These are phyloP conservation scores for Patiria miniata DNA, from an alignment of 35 echinoderm and acorn worm genomes.

Conservation along the genomic window DNA sequence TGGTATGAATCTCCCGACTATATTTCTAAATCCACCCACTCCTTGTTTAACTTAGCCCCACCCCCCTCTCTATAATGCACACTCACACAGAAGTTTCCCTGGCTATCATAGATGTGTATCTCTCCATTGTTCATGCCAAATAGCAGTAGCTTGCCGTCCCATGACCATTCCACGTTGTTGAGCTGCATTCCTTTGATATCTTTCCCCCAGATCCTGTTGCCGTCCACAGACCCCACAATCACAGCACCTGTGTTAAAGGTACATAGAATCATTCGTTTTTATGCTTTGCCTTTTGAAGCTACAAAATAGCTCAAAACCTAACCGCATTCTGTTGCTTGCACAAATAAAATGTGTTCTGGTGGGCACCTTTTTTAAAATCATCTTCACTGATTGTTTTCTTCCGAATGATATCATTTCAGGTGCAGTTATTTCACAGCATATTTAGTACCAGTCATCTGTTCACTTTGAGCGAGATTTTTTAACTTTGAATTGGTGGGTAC, in stretches of 20 bases:
- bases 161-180: conserved; percentile 96
- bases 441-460: no score
- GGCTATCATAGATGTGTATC: conserved; percentile 89
- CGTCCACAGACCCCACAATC: conserved; percentile 98
- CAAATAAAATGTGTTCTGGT: no score
- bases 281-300: neutral
- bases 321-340: no score
- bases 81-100: conserved; percentile 97
- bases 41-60: no score
- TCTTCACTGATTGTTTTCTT: no score
- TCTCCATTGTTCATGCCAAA: conserved; percentile 99
- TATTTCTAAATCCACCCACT: no score
- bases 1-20: no score
- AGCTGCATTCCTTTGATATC: conserved; percentile 85
- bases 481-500: no score
- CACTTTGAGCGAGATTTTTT: no score
- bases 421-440: no score
- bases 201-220: conserved; percentile 97
- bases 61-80: neutral
- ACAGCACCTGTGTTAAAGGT: conserved; percentile 69
- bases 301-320: neutral
- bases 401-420: no score
- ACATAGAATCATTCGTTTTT: neutral
- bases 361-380: no score
- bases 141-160: conserved; percentile 81